Percentiles rank a stretch among this genome's conserved stretches.
Evolutionary conservation across 2,888 invertebrate species (phyloP).

Genomic region (Mythimna lalbum): DNA sequence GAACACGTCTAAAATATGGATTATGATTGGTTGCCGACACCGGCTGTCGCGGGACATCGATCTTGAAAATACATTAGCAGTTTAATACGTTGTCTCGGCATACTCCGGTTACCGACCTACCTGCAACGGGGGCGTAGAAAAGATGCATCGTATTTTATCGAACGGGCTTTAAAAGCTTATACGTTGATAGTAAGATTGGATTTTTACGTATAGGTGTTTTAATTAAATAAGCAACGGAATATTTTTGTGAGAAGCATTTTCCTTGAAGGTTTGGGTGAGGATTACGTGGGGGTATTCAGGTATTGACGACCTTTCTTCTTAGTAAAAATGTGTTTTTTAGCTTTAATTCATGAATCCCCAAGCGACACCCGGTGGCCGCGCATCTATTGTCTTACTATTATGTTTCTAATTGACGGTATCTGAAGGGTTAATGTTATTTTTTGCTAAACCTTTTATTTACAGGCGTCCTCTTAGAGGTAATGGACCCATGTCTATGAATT

Average conservation of each 20-base stretch:
- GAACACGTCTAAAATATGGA: slow-evolving; percentile 60
- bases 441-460: no score
- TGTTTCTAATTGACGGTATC: no score
- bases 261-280: background rate
- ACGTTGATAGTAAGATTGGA: slow-evolving; percentile 3
- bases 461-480: no score
- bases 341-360: no score
- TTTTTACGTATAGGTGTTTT: background rate
- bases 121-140: slow-evolving; percentile 62
- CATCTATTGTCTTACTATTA: no score
- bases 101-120: slow-evolving; percentile 68
- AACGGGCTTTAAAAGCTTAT: slow-evolving; percentile 20
- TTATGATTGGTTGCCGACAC: slow-evolving; percentile 62
- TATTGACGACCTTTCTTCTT: background rate
- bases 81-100: slow-evolving; percentile 59
- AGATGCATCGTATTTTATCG: slow-evolving; percentile 33
- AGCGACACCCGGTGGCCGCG: no score
- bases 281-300: no score
- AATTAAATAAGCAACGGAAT: background rate
- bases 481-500: no score
- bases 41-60: slow-evolving; percentile 60
- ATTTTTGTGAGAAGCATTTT: background rate
- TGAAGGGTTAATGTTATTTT: background rate
- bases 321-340: background rate
- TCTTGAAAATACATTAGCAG: slow-evolving; percentile 69